These are phyloP conservation scores for Pogonocherus hispidulus DNA, from an alignment of 2,888 invertebrate species.

Conservation along the genomic window DNA sequence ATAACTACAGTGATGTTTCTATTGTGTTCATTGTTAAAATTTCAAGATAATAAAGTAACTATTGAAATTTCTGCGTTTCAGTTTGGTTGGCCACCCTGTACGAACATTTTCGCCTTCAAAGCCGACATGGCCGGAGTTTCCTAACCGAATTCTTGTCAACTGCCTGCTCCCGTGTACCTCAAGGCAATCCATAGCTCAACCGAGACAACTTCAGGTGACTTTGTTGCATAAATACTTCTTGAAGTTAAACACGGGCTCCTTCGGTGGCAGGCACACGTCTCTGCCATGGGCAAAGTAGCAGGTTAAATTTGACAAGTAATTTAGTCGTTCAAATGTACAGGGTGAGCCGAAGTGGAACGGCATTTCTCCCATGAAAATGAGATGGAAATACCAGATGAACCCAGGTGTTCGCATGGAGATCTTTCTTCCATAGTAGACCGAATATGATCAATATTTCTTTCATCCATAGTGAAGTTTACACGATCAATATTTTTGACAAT, in stretches of 20 bases:
- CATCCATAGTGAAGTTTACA: no score
- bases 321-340: neutral
- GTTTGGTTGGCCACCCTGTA: neutral
- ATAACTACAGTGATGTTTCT: no score
- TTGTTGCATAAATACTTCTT: neutral
- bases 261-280: neutral
- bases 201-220: neutral
- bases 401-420: no score
- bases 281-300: neutral
- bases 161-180: neutral
- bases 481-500: no score
- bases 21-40: no score
- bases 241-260: neutral
- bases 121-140: neutral
- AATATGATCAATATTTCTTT: no score
- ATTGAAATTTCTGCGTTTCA: no score
- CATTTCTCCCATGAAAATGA: no score
- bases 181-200: neutral
- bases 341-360: no score
- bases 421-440: no score
- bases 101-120: neutral
- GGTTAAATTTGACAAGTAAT: neutral
- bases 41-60: no score
- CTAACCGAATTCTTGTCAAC: neutral
- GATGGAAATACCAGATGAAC: no score